Percentiles rank a stretch among this genome's conserved stretches.
These are phyloP conservation scores for Papilio polyxenes DNA, from an alignment of 1,140 invertebrate species.

Conservation along the genomic window DNA sequence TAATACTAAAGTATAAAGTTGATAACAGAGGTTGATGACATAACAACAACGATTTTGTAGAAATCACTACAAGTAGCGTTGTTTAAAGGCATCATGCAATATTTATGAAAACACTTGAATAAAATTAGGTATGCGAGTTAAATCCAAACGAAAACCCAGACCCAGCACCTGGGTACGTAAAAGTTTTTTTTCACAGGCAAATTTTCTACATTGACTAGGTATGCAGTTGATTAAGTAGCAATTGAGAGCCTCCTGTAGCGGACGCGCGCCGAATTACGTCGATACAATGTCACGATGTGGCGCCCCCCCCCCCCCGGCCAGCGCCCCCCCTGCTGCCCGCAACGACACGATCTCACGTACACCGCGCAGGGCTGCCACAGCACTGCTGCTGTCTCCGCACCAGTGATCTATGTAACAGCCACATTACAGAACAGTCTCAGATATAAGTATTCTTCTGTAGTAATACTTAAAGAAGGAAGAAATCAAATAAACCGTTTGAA, in stretches of 20 bases:
- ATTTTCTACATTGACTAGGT: not conserved
- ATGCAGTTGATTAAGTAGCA: not conserved
- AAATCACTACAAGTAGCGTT: not conserved
- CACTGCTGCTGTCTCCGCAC: not conserved
- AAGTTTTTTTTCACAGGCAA: not conserved
- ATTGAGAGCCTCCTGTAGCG: not conserved
- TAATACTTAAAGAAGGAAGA: too few relatives aligned
- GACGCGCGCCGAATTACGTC: slow-evolving; percentile 26
- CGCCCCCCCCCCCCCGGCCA: not conserved
- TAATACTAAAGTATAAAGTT: too few relatives aligned
- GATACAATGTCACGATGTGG: slow-evolving; percentile 37
- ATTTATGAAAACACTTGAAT: too few relatives aligned
- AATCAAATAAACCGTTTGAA: too few relatives aligned
- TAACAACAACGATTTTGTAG: not conserved
- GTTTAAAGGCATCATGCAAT: not conserved
- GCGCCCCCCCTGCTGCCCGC: not conserved
- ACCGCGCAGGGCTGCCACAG: slow-evolving; percentile 19
- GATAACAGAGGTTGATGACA: too few relatives aligned
- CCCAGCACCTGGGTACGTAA: too few relatives aligned
- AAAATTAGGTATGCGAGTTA: too few relatives aligned
- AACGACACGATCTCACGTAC: slow-evolving; percentile 39
- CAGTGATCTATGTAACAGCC: not conserved
- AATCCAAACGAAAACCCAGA: too few relatives aligned
- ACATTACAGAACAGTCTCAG: too few relatives aligned
- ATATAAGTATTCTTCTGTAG: too few relatives aligned